Conservation (phyloP, 1,140 invertebrate species). For the Drosophila sproati region DNA sequence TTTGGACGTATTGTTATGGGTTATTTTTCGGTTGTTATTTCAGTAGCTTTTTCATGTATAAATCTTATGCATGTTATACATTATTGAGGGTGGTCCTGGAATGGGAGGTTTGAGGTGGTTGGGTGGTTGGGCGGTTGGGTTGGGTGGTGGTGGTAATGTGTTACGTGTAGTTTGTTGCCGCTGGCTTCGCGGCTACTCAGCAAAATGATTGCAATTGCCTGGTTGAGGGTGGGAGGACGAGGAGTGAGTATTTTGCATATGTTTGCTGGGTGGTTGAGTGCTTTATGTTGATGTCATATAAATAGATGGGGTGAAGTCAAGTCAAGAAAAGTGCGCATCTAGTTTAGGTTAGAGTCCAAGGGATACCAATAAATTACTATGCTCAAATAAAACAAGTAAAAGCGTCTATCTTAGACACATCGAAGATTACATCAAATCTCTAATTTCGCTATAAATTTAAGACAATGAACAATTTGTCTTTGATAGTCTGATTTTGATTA, state of each 20-base stretch:
- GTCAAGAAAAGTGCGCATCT: background rate
- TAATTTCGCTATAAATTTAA: too few relatives aligned
- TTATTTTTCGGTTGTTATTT: background rate
- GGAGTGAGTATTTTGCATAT: background rate
- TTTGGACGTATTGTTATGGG: conserved; percentile 73
- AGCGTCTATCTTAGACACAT: too few relatives aligned
- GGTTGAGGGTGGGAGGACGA: background rate
- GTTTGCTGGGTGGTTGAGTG: background rate
- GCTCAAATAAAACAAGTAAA: background rate
- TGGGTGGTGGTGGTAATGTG: background rate
- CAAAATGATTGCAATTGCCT: conserved; percentile 13
- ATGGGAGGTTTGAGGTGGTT: background rate
- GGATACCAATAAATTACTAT: background rate
- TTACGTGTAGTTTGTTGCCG: background rate
- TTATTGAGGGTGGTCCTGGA: conserved; percentile 30
- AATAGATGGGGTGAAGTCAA: background rate
- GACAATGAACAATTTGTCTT: too few relatives aligned
- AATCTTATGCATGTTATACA: conserved; percentile 22
- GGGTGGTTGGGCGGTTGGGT: too few relatives aligned
- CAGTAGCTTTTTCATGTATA: conserved; percentile 10
- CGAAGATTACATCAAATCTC: too few relatives aligned
- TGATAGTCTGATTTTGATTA: too few relatives aligned
- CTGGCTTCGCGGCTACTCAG: conserved; percentile 1
- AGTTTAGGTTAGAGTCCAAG: background rate
- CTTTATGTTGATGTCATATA: background rate